Evolutionary conservation across 2,113 vertebrate species (phyloP), one percentile per base, ranked within the genome.

Genomic region (Corythornis cristatus): DNA sequence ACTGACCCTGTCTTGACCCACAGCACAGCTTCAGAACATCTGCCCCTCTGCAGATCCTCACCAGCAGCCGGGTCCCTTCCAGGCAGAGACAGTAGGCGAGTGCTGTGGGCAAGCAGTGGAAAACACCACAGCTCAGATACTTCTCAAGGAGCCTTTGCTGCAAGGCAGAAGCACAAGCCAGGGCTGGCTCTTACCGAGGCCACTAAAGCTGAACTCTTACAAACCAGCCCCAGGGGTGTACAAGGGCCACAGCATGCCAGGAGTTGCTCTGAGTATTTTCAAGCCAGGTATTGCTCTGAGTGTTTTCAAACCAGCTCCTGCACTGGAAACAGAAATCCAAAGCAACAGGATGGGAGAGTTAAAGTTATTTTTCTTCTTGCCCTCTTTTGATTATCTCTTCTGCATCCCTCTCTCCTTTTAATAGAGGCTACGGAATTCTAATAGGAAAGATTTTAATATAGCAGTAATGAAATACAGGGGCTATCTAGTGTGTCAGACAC

Each of bases 391-490:
- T 89, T 87, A 42, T 58, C 75, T 83, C 84, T 85, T 81, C 83
- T 64, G 18, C 42, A 53, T 85, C 62, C 61, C 46, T 66, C 43
- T 74, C 50, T 45, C 70, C 43, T 70, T 92, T 85, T 89, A 84
- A 76, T 15, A 76, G 86, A 89, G 33, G 73, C 91, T 83, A 45
- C n/a, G 50, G 61, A 78, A 93, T 90, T 93, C 8, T 46, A 89
- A 88, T n/a, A 88, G 87, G 57, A 67, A 86, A 77, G 53, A 64
- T 89, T 89, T 83, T 95, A 95, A 96, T 85, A 74, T 33, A 95
- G 83, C 75, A 78, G 89, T 93, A 95, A 96, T 93, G 93, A 95
- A 93, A 93, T 89, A 91, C 89, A 74, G 83, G 64, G 88, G 84
- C 91, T 95, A 86, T 89, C 13, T 40, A 61, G 79, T 91, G 82